Base-by-base conservation (phyloP, 2,888 invertebrate genomes). In the Carterocephalus palaemon region DNA sequence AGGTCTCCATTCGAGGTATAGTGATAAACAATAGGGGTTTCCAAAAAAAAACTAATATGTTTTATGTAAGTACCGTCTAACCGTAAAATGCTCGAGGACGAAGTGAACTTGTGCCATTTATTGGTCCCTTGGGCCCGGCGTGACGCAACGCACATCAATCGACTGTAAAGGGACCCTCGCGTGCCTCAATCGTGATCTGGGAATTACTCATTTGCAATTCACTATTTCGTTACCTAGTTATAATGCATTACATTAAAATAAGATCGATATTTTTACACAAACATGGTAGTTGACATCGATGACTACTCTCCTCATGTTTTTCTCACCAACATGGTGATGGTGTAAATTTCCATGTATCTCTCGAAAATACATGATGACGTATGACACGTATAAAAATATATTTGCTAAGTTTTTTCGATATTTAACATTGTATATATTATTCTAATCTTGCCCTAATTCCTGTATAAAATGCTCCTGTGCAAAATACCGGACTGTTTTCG, bases 111-210 rank as follows among this genome's bases (percentile, higher is more conserved):
- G 65, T 60, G 47, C 57, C 51, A 59, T 71, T 73, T 75, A 75
- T 71, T 53, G 61, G 50, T 61, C 76, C 70, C 75, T n/a, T 7
- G 57, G 70, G 71, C 37, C 48, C 32, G 50, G 51, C 59, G 64
- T 65, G 67, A 57, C 58, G 51, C 57, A 50, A 60, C 60, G 55
- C 51, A 55, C 60, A 64, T 64, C 63, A 65, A 57, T 60, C 53
- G 53, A 53, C 51, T 55, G 59, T 65, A 65, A 64, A 64, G 50
- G 19, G 38, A 45, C 49, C 53, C 43, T 48, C 51, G 40, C 54
- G 53, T 64, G 65, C 62, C 50, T 65, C 62, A 64, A 56, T 53
- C 49, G 51, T 48, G 49, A 43, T 33, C 42, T 51, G 56, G 53
- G 52, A 55, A 57, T 51, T 55, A 59, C 53, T 32, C 52, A 51